Evolutionary conservation across 2,113 vertebrate species (phyloP).

Genomic region (Prochilodus magdalenae): DNA sequence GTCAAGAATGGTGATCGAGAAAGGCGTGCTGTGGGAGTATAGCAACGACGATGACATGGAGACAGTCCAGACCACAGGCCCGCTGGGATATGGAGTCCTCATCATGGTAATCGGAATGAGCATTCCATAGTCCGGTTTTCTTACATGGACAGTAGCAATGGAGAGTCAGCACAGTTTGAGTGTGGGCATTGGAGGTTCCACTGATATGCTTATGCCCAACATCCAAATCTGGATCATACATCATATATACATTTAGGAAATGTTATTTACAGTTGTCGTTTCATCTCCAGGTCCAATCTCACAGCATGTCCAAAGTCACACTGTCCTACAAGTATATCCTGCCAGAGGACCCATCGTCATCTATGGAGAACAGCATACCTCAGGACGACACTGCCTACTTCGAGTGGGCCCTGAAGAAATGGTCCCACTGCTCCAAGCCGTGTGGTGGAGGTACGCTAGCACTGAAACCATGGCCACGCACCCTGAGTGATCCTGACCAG

Average conservation of each 20-base stretch:
- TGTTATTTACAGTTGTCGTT: neutral
- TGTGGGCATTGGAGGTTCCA: neutral
- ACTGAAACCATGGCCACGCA: neutral
- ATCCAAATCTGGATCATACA: neutral
- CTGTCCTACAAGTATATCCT: conserved; percentile 97
- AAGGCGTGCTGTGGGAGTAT: conserved; percentile 93
- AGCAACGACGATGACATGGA: conserved; percentile 83
- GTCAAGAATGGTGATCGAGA: conserved; percentile 86
- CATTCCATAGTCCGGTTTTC: neutral
- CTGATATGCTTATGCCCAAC: neutral
- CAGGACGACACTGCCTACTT: conserved; percentile 83
- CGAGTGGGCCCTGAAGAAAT: conserved; percentile 96
- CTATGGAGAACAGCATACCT: conserved; percentile 89
- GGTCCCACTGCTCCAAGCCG: conserved; percentile 93
- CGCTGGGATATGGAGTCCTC: conserved; percentile 82
- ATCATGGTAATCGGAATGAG: conserved; percentile 83
- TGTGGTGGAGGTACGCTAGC: conserved; percentile 89
- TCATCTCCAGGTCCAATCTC: conserved; percentile 82
- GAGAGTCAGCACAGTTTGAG: neutral
- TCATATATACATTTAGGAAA: neutral
- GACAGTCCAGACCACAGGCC: conserved; percentile 86
- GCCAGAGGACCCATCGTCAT: conserved; percentile 84
- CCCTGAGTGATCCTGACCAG: conserved; percentile 3
- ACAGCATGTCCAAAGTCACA: conserved; percentile 84
- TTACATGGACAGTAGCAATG: conserved; percentile 1